Base-by-base conservation (phyloP, 2,888 invertebrate genomes). In the Merodon equestris region DNA sequence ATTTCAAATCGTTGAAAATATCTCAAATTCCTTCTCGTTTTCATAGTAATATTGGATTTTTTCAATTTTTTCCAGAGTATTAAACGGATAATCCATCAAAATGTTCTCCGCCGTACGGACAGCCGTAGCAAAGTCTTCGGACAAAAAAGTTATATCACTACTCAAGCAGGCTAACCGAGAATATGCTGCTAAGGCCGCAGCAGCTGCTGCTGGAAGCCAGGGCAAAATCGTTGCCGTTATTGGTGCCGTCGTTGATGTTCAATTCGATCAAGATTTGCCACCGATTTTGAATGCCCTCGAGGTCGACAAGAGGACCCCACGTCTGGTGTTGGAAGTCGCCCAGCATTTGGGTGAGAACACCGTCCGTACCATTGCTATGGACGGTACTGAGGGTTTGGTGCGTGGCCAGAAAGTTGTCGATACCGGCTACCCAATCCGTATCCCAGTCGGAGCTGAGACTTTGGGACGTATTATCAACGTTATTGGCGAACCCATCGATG, bases 241-340 rank as follows among this genome's bases (percentile, higher is more conserved):
- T 87, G 98, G 98, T 90, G 98, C 98, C 85, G 98, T 98, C 82
- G 98, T 98, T 45, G 98, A 98, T 87, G 97, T 97, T 0, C 97
- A 97, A 88, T 98, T 98, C 86, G 97, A 97, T 58, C 94, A 94
- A 72, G 90, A 92, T 17, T 90, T 98, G 66, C 98, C 98, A 36
- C 95, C 96, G 10, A 98, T 98, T 87, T 91, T 98, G 82, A 98
- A 98, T 89, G 97, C 98, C 17, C 90, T 98, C 82, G 97, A 98
- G 89, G 98, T 98, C 0, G 92, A 94, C 85, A 94, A 95, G 87
- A 94, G 95, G 86, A 91, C 90, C 54, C 95, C 96, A 1, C 87
- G 91, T 82, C 91, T 97, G 67, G 94, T 97, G 82, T 91, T 97
- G 84, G 97, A 86, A 70, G 87, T 84, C 27, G 96, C 97, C 53